Base-by-base conservation (phyloP, 2,888 invertebrate genomes). In the Hypomecis atomaria region DNA sequence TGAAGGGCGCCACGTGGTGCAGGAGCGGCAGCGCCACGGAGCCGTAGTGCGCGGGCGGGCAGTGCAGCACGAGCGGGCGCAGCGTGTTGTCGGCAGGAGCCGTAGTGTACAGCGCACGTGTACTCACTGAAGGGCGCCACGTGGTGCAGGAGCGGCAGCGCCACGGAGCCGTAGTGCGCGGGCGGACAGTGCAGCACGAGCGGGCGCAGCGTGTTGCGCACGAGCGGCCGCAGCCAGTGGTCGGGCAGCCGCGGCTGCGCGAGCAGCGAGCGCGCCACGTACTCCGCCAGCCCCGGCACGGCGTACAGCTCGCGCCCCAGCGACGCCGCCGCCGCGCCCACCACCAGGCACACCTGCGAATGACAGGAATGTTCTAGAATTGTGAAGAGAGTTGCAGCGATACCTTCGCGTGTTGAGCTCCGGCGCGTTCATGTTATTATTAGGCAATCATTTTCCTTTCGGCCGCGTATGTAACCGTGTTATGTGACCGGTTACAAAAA, bases 281-380 rank as follows among this genome's bases (percentile, higher is more conserved):
- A 96, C 68, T 94, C 94, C 43, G 96, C 95, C 57, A 98, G 94
- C 54, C 96, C 96, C 6, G 96, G 94, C 67, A 96, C 93, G 68
- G 95, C 95, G 89, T 97, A 98, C 77, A 98, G 94, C 90, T 98
- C 97, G 74, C 97, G 94, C 0, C 97, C 97, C n/a, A 98, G 93
- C 6, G 96, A 95, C 11, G 94, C 94, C 0, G 97, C 96, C 48
- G 96, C 95, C 42, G 96, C 95, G 67, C 93, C 91, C 49, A 90
- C 86, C 42, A 90, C 78, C 67, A 86, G 87, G 78, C 97, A 96
- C 72, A 95, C 95, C 87, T 87, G 78, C 0, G 1, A 10, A 13
- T 38, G 8, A 0, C 0, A 3, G 9, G 38, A 11, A 37, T 5
- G 5, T 9, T 4, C 7, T 40, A 40, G 4, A 23, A 2, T 23